Base-by-base conservation (phyloP, 2,888 invertebrate genomes). In the Tetranychus piercei region DNA sequence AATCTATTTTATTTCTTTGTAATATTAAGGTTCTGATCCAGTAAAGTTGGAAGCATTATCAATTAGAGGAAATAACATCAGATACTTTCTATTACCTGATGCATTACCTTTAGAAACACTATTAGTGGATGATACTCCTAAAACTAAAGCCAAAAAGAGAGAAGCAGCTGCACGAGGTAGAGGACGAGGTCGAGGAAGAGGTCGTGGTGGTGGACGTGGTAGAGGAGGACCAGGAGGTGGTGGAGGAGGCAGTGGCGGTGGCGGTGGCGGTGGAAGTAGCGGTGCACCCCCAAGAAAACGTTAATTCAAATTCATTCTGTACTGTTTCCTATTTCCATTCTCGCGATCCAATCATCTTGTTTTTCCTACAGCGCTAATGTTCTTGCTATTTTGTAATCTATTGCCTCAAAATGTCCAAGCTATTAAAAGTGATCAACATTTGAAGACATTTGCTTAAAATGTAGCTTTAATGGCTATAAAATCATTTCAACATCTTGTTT, bases 31-130 rank as follows among this genome's bases (percentile, higher is more conserved):
- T 82, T 88, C 91, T 79, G 94, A 96, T 80, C 92, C 96, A 43
- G 87, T 96, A 70, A 91, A 90, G 81, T 83, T 97, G 80, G 99
- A 99, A 82, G 91, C 94, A 0, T 85, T 99, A 74, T 96, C 94
- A 81, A 92, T 99, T 81, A 88, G 99, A 79, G 95, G 95, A 73
- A 93, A 93, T 81, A 94, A 94, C 81, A 93, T 94, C 76, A 86
- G 93, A 77, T 99, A 99, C 83, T 97, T 90, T 82, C 90, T 99
- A 80, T 85, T 99, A 66, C 97, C 99, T 0, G 99, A 99, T 84
- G 92, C 94, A 81, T 85, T 99, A 79, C 94, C 99, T 0, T 84
- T 99, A 78, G 99, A 99, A 85, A 96, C 95, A 0, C 84, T 99
- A 74, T 86, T 99, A 44, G 92, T 96, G 79, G 96, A 97, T 81